These are phyloP conservation scores for Caenorhabditis parvicauda DNA, from an alignment of 2,888 invertebrate genomes.

Conservation along the genomic window DNA sequence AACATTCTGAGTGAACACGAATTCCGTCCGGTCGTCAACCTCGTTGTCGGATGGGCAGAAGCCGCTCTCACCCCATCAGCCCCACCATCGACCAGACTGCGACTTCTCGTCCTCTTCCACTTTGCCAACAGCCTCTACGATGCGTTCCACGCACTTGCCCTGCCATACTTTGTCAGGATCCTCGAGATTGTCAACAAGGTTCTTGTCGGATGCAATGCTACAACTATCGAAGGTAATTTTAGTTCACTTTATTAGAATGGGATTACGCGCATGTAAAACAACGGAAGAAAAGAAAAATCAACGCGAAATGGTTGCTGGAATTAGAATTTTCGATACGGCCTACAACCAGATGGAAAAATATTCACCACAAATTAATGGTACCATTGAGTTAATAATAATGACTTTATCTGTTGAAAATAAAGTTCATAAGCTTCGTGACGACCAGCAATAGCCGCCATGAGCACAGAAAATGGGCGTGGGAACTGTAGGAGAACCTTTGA, in stretches of 20 bases:
- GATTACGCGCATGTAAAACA: too few relatives aligned
- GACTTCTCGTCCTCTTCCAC: conserved; percentile 44
- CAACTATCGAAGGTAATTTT: conserved; percentile 11
- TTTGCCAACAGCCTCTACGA: conserved; percentile 52
- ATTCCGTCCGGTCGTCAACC: conserved; percentile 41
- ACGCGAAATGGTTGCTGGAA: background rate
- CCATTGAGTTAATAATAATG: too few relatives aligned
- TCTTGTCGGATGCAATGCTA: conserved; percentile 38
- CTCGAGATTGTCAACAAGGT: conserved; percentile 45
- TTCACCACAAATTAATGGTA: too few relatives aligned
- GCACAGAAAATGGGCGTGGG: too few relatives aligned
- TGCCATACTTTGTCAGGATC: conserved; percentile 51
- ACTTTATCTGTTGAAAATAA: too few relatives aligned
- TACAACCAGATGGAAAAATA: too few relatives aligned
- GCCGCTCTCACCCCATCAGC: conserved; percentile 26
- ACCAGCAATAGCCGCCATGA: too few relatives aligned
- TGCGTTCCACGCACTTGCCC: conserved; percentile 47
- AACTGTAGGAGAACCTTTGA: too few relatives aligned
- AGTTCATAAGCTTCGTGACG: too few relatives aligned
- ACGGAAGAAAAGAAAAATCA: background rate
- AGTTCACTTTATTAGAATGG: too few relatives aligned
- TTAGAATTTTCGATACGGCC: too few relatives aligned
- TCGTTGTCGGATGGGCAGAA: conserved; percentile 43
- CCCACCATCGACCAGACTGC: conserved; percentile 17
- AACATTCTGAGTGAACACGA: conserved; percentile 35